Conservation (phyloP, 2,113 vertebrate species). For the Leptodactylus fuscus region DNA sequence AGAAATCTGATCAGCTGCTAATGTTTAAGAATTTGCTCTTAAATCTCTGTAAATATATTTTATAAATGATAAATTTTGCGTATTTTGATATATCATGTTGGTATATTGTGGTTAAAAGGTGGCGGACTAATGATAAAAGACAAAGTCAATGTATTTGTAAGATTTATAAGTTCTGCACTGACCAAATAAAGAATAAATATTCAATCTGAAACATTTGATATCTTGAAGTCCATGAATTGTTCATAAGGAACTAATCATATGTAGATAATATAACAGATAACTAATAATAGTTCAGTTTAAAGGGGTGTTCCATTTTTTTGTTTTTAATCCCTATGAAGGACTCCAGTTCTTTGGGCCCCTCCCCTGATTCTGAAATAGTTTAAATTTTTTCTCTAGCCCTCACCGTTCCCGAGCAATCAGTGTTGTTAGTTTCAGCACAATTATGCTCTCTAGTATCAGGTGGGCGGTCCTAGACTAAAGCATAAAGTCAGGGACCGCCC, state of each 20-base stretch:
- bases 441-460: too few relatives aligned
- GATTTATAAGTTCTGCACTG: neutral
- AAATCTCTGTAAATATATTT: constrained; percentile 49
- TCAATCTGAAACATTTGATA: neutral
- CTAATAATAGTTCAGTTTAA: too few relatives aligned
- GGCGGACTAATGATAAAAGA: neutral
- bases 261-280: too few relatives aligned
- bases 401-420: too few relatives aligned
- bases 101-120: constrained; percentile 23
- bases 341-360: too few relatives aligned
- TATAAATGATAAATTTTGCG: neutral
- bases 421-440: too few relatives aligned
- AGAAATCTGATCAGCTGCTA: constrained; percentile 52
- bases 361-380: too few relatives aligned
- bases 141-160: neutral
- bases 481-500: too few relatives aligned
- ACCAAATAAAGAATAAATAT: neutral
- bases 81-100: neutral
- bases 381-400: too few relatives aligned
- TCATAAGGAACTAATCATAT: neutral
- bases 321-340: too few relatives aligned
- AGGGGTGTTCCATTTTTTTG: too few relatives aligned
- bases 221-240: neutral
- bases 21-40: constrained; percentile 20
- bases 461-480: too few relatives aligned